These are phyloP conservation scores for Dermolepida albohirtum DNA, from an alignment of 2,888 invertebrate genomes.

Conservation along the genomic window DNA sequence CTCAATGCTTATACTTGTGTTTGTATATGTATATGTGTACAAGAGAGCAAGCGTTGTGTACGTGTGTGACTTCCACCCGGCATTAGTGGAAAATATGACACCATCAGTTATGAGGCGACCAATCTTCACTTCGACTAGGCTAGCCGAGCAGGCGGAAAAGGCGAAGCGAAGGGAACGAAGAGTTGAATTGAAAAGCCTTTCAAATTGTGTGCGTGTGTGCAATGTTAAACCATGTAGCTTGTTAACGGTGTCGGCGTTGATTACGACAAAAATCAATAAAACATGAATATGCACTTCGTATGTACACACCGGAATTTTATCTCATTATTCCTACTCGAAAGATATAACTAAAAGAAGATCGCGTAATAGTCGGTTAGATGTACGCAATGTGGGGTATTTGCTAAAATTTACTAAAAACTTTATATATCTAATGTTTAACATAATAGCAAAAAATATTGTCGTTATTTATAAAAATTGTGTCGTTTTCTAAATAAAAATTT, in stretches of 20 bases:
- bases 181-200: slow-evolving; percentile 27
- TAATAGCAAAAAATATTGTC: no score
- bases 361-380: slow-evolving; percentile 16
- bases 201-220: slow-evolving; percentile 25
- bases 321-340: slow-evolving; percentile 41
- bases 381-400: background rate
- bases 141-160: slow-evolving; percentile 42
- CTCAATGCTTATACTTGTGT: slow-evolving; percentile 13
- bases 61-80: slow-evolving; percentile 6
- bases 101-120: slow-evolving; percentile 43
- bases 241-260: slow-evolving; percentile 43
- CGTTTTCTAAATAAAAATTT: no score
- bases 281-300: slow-evolving; percentile 54
- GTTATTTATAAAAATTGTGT: no score
- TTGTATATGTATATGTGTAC: background rate
- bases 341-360: slow-evolving; percentile 22
- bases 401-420: background rate
- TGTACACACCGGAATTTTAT: slow-evolving; percentile 47
- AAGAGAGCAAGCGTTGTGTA: background rate
- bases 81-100: slow-evolving; percentile 48
- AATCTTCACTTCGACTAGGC: slow-evolving; percentile 43
- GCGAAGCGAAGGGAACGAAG: slow-evolving; percentile 30
- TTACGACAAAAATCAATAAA: slow-evolving; percentile 51
- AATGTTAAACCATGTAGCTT: slow-evolving; percentile 22
- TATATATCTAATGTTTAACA: no score